Percentiles rank a stretch among this genome's conserved stretches.
Evolutionary conservation across 2,113 vertebrate species (phyloP).

Genomic region (Mohoua ochrocephala): DNA sequence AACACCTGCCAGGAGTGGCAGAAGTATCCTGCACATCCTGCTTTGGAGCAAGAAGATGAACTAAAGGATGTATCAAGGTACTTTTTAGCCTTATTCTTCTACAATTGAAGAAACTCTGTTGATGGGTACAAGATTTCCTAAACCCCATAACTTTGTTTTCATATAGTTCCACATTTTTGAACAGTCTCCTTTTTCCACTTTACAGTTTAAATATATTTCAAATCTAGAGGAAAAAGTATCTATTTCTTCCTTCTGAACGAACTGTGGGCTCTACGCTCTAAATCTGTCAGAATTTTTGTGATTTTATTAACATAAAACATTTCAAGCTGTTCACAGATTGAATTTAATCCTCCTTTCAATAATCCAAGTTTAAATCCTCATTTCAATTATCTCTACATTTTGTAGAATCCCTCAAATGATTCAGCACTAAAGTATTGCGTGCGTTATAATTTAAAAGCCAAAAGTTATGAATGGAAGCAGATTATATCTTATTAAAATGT

Average conservation of each 20-base stretch:
- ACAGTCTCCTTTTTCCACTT: neutral
- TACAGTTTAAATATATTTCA: neutral
- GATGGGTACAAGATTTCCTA: neutral
- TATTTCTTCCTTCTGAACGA: neutral
- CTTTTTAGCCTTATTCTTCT: neutral
- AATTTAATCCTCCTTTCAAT: slow-evolving; percentile 61
- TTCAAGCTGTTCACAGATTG: slow-evolving; percentile 60
- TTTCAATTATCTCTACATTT: slow-evolving; percentile 62
- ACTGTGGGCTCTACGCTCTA: neutral
- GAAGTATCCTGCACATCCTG: neutral
- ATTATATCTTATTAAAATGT: slow-evolving; percentile 62
- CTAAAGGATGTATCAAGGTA: neutral
- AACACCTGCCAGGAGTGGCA: neutral
- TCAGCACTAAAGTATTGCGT: neutral
- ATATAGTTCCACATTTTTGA: neutral
- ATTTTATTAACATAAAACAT: slow-evolving; percentile 45
- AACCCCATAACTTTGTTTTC: neutral
- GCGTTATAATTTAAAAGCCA: slow-evolving; percentile 32
- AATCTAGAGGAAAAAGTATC: neutral
- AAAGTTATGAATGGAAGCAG: slow-evolving; percentile 42
- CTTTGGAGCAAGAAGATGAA: neutral
- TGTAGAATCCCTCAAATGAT: slow-evolving; percentile 45
- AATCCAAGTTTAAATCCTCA: slow-evolving; percentile 62
- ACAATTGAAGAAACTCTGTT: neutral
- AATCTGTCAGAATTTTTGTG: slow-evolving; percentile 29